A percentile compares a stretch with the other conserved stretches of the same genome.
Evolutionary conservation across 2,113 vertebrate species (phyloP).

Genomic region (Dolichallabes microphthalmus): DNA sequence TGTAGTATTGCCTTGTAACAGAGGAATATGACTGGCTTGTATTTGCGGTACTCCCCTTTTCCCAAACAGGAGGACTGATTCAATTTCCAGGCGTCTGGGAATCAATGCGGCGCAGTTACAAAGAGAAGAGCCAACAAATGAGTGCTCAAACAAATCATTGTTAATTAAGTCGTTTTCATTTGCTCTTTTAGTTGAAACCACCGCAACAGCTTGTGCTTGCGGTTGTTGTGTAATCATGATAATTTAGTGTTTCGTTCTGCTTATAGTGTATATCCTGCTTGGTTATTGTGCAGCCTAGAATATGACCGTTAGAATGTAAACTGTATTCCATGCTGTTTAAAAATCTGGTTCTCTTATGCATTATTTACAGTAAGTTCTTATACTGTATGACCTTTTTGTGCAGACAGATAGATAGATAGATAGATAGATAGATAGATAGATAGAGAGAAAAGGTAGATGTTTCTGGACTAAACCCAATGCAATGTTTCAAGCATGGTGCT

Average conservation of each 20-base stretch:
- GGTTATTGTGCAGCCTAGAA: too few relatives aligned
- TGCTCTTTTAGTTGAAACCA: not conserved
- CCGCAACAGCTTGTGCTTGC: not conserved
- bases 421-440: not conserved
- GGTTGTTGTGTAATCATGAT: not conserved
- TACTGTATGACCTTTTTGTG: not conserved
- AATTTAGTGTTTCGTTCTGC: not conserved
- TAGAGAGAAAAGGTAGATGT: not conserved
- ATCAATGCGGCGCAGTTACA: constrained; percentile 16
- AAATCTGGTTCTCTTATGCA: too few relatives aligned
- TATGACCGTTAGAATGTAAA: too few relatives aligned
- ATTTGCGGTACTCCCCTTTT: not conserved
- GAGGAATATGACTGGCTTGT: not conserved
- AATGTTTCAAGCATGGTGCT: not conserved
- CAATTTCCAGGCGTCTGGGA: constrained; percentile 14
- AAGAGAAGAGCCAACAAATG: not conserved
- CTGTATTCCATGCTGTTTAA: too few relatives aligned
- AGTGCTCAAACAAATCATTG: not conserved
- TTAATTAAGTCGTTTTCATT: constrained; percentile 23
- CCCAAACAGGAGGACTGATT: not conserved
- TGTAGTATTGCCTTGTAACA: not conserved
- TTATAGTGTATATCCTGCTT: not conserved
- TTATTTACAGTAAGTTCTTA: not conserved
- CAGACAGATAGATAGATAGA: not conserved
- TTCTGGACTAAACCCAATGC: not conserved